Conservation (phyloP, 2,797 vertebrate species). For the Arrhamphus sclerolepis region DNA sequence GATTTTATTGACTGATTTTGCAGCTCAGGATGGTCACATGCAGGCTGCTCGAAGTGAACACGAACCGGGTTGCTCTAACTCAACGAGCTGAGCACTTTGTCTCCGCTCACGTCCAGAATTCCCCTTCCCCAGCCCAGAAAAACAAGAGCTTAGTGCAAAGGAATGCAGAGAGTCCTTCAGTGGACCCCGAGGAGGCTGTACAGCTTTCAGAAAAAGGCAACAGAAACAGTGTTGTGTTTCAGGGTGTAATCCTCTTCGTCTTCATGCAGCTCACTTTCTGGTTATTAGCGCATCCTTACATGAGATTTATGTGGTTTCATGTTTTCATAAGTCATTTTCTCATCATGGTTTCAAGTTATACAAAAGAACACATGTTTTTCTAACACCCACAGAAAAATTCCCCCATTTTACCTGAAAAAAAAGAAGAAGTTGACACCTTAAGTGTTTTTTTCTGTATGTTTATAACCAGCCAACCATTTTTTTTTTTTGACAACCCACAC, state of each 20-base stretch:
- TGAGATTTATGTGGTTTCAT: not conserved
- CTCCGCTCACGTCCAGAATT: constrained; percentile 25
- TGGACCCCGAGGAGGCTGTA: constrained; percentile 34
- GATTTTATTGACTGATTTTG: constrained; percentile 1
- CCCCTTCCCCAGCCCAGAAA: constrained; percentile 29
- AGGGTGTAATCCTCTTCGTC: not conserved
- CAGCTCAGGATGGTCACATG: constrained; percentile 28
- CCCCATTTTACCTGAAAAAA: constrained; percentile 22
- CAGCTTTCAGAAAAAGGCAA: constrained; percentile 5
- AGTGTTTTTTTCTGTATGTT: constrained; percentile 29
- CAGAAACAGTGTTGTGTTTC: constrained; percentile 13
- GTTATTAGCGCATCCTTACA: not conserved
- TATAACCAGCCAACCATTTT: constrained; percentile 19
- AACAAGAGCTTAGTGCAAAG: constrained; percentile 65
- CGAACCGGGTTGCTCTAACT: constrained; percentile 15
- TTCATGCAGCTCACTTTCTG: not conserved
- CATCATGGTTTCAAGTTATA: constrained; percentile 12
- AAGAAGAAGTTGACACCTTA: constrained; percentile 24
- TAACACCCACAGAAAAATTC: constrained; percentile 26
- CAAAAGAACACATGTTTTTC: constrained; percentile 33
- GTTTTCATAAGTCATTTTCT: constrained; percentile 23
- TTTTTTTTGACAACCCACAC: constrained; percentile 48
- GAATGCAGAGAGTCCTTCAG: constrained; percentile 64
- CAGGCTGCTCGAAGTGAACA: constrained; percentile 8
- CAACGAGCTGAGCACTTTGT: constrained; percentile 44